Percentiles rank a stretch among this genome's conserved stretches.
phyloP scores from a whole-genome alignment of 2,888 invertebrate genomes.

The Schizotus pectinicornis region DNA sequence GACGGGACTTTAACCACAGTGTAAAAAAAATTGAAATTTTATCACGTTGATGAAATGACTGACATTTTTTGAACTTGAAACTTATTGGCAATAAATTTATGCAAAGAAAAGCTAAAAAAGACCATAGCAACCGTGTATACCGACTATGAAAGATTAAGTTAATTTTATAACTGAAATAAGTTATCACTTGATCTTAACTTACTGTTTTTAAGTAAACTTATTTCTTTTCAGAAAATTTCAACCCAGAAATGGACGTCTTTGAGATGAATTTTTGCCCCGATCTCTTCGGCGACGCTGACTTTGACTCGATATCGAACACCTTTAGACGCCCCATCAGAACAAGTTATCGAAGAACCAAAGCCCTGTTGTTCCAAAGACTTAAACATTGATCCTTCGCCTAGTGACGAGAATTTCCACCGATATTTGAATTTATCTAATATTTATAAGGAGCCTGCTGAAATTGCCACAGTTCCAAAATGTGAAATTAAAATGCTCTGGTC shows the following conservation, averaged over 20 bases:
- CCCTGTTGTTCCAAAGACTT: conserved; percentile 32
- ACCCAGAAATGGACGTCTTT: conserved; percentile 80
- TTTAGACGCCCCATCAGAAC: conserved; percentile 16
- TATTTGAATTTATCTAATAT: conserved; percentile 9
- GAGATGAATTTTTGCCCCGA: conserved; percentile 85
- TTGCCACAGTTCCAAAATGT: not conserved
- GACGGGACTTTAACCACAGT: no score
- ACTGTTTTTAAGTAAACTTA: no score
- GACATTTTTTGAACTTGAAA: no score
- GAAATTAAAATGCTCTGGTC: conserved; percentile 47
- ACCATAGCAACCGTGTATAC: no score
- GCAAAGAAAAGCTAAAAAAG: no score
- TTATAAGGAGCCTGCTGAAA: conserved; percentile 8
- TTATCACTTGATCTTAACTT: no score
- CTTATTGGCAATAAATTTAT: no score
- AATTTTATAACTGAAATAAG: no score
- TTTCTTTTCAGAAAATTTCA: conserved; percentile 67
- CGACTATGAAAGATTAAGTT: no score
- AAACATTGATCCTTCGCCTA: conserved; percentile 12
- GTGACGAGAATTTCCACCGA: conserved; percentile 3
- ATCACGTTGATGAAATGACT: no score
- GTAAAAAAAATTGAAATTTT: no score
- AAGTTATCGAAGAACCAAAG: conserved; percentile 22
- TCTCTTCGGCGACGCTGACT: conserved; percentile 70
- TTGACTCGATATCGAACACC: conserved; percentile 49